Evolutionary conservation across 2,888 invertebrate species (phyloP).

Genomic region (Eupithecia insigniata): DNA sequence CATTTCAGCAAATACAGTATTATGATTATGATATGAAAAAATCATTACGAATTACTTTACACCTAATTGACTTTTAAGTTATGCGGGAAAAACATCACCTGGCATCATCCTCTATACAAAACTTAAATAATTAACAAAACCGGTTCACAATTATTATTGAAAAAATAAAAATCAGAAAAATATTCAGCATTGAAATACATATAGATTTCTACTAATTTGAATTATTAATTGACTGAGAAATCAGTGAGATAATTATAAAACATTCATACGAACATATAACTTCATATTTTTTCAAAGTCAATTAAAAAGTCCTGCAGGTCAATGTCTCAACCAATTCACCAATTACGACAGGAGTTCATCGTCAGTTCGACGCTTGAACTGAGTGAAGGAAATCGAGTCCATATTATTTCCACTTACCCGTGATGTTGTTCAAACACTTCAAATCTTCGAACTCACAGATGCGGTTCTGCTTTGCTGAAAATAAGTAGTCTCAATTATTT

Average conservation of each 20-base stretch:
- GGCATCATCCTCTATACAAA: no score
- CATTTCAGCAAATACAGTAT: no score
- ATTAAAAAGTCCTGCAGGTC: neutral
- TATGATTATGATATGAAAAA: no score
- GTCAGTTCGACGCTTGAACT: neutral
- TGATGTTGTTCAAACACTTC: constrained; percentile 66
- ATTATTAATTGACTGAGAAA: no score
- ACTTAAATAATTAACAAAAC: neutral
- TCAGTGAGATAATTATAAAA: no score
- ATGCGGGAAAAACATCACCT: no score
- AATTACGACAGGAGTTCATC: neutral
- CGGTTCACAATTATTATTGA: no score
- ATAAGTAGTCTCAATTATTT: constrained; percentile 14
- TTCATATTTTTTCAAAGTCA: neutral
- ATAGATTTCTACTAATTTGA: neutral
- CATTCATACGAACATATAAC: neutral
- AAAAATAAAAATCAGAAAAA: no score
- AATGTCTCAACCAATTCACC: neutral
- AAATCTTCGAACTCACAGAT: constrained; percentile 70
- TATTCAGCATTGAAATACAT: no score
- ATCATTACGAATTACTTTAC: no score
- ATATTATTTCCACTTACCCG: constrained; percentile 53
- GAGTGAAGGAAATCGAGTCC: neutral
- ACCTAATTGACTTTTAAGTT: no score
- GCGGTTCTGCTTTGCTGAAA: constrained; percentile 60